phyloP scores from a whole-genome alignment of 2,888 invertebrate species.

The Agrochola circellaris region DNA sequence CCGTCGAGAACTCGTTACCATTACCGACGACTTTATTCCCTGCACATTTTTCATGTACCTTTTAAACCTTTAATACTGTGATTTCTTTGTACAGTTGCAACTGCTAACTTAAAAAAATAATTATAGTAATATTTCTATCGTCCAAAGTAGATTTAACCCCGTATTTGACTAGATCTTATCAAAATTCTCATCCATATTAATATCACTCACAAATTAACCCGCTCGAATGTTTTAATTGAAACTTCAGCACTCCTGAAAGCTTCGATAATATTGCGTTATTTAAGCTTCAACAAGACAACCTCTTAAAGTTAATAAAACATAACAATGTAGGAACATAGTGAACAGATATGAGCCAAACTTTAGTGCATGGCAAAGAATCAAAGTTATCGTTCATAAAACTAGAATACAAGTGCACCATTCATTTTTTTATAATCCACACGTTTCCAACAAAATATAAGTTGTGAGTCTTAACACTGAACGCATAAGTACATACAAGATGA shows the following conservation, averaged over 20 bases:
- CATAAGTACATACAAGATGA: slow-evolving; percentile 64
- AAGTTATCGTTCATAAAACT: slow-evolving; percentile 61
- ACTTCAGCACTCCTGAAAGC: slow-evolving; percentile 36
- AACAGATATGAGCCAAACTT: slow-evolving; percentile 40
- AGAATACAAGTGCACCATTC: slow-evolving; percentile 36
- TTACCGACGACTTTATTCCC: slow-evolving; percentile 75
- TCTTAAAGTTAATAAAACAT: slow-evolving; percentile 24
- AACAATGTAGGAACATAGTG: slow-evolving; percentile 48
- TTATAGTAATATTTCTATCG: not conserved
- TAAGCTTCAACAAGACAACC: slow-evolving; percentile 19
- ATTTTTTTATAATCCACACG: slow-evolving; percentile 48
- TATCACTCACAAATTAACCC: slow-evolving; percentile 37
- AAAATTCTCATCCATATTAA: slow-evolving; percentile 42
- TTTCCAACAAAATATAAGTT: slow-evolving; percentile 46
- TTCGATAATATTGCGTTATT: slow-evolving; percentile 19
- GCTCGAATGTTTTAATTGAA: slow-evolving; percentile 43
- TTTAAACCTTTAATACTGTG: slow-evolving; percentile 57
- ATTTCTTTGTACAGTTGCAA: slow-evolving; percentile 32
- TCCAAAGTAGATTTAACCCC: slow-evolving; percentile 4
- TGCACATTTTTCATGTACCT: slow-evolving; percentile 65
- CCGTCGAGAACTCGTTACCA: slow-evolving; percentile 73
- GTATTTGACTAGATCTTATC: not conserved
- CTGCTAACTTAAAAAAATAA: slow-evolving; percentile 28
- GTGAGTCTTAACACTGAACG: slow-evolving; percentile 41
- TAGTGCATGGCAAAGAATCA: slow-evolving; percentile 49